Evolutionary conservation across 2,797 vertebrate genomes (phyloP), one percentile per base, ranked within the genome.

Genomic region (Simalia tracyae): DNA sequence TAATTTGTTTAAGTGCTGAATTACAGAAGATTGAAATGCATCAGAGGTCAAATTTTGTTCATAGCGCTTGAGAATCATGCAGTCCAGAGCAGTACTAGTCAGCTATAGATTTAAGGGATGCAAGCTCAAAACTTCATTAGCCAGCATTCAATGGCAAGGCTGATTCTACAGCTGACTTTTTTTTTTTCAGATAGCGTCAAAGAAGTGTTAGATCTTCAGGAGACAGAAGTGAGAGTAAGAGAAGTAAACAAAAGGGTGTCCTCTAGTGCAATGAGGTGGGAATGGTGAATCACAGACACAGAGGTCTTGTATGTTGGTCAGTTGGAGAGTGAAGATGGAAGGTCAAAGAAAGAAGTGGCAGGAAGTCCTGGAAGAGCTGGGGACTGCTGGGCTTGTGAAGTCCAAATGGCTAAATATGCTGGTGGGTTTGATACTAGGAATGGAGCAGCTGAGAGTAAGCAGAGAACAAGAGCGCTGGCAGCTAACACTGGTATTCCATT

Each of bases 31-130:
- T 60, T 87, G 54, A 81, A 90, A 93, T 54, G 56, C 36, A 87
- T 31, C 61, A 66, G 12, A 92, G 54, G 42, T 92, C 88, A 90
- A 46, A 92, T 26, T 88, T 72, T 88, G 31, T 64, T 87, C 9
- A 57, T 28, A 64, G 17, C n/a, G 46, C 22, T 31, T 26, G 1
- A 15, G 90, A 89, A 46, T 81, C 12, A 91, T 14, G 19, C 56
- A 84, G 91, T 6, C 50, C 84, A 76, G 0, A 17, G 28, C 81
- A 88, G 19, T 31, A 81, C 5, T 61, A 61, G n/a, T 86, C 36
- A 89, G 60, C 42, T 28, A 57, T 6, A 81, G 85, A 76, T 59
- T 56, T 90, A 42, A 90, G 64, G 87, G 15, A 64, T 11, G 57
- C 63, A 60, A 84, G 46, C 10, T 87, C n/a, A 87, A 90, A 92